Evolutionary conservation across 2,113 vertebrate species (phyloP), one percentile per base, ranked within the genome.

Genomic region (Phasianus colchicus): DNA sequence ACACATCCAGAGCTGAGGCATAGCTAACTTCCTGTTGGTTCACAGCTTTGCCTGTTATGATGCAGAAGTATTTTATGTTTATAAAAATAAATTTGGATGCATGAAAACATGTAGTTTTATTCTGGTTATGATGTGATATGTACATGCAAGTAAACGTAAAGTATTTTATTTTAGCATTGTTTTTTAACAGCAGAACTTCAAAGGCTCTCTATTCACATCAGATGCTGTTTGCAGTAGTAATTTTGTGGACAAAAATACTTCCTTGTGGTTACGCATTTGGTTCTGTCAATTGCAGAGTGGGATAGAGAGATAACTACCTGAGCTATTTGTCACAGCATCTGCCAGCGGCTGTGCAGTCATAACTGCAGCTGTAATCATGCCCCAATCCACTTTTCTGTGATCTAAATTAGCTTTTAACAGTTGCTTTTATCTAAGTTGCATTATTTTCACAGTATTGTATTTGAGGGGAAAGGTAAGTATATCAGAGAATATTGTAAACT

Each of bases 61-160:
- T 84, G 22, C 15, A 9, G 12, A 11, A 0, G 0, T 50, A 18
- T 34, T 43, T 13, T 30, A n/a, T 45, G 6, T 50, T 50, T 25
- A 6, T 42, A 27, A 84, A 42, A 17, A 3, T 69, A 32, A 20
- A 20, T 80, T 45, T 47, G 38, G 22, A 36, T 87, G 13, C 45
- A 47, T 42, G 40, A 66, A 83, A 45, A 3, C 12, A 8, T 29
- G 11, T 40, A 40, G 0, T 29, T 16, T 8, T 48, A 43, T 12
- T 48, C 7, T 2, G 58, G 47, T 81, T 81, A 32, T n/a, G 36
- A 21, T 86, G 38, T 55, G 8, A 30, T 43, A 5, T 14, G 3
- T 52, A 13, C 34, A 25, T 45, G 11, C 20, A 66, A 34, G 27
- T 86, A 66, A 74, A 57, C 20, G 8, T 81, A 10, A 65, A 45